Evolutionary conservation across 1,140 invertebrate species (phyloP).

Genomic region (Drosophila eugracilis): DNA sequence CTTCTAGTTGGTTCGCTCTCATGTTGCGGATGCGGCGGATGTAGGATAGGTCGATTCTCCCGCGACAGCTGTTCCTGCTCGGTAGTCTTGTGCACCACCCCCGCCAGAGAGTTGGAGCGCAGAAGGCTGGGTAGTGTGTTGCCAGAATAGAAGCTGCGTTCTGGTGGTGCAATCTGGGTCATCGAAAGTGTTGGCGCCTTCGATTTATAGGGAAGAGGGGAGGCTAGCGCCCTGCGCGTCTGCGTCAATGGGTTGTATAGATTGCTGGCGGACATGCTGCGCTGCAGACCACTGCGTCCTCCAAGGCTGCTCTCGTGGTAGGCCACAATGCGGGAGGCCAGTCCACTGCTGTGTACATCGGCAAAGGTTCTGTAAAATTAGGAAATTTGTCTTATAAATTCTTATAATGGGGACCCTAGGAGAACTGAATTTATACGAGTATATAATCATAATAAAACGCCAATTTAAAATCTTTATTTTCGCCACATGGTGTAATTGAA

Average conservation of each 20-base stretch:
- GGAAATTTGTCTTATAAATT: not conserved
- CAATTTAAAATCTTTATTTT: not conserved
- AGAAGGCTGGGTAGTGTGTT: slow-evolving; percentile 73
- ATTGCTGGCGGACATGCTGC: slow-evolving; percentile 71
- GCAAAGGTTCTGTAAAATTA: slow-evolving; percentile 67
- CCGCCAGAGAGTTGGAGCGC: slow-evolving; percentile 74
- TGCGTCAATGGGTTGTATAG: slow-evolving; percentile 78
- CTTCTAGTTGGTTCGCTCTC: slow-evolving; percentile 84
- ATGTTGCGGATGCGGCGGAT: slow-evolving; percentile 72
- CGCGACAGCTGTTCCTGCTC: slow-evolving; percentile 70
- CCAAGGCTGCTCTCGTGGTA: slow-evolving; percentile 72
- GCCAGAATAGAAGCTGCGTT: slow-evolving; percentile 62
- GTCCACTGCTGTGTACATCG: slow-evolving; percentile 85
- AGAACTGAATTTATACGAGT: no score
- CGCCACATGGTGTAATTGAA: not conserved
- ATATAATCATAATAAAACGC: no score
- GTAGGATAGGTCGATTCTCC: slow-evolving; percentile 79
- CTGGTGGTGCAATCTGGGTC: slow-evolving; percentile 84
- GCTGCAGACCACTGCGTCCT: slow-evolving; percentile 49
- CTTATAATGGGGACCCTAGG: not conserved
- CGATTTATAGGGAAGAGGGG: slow-evolving; percentile 66
- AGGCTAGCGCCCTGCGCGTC: slow-evolving; percentile 64
- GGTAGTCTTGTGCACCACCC: slow-evolving; percentile 55
- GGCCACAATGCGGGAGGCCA: slow-evolving; percentile 83
- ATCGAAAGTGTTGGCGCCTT: slow-evolving; percentile 73